Percentiles rank a stretch among this genome's conserved stretches.
Conservation (phyloP, 2,888 invertebrate species). For the Apoderus coryli region DNA sequence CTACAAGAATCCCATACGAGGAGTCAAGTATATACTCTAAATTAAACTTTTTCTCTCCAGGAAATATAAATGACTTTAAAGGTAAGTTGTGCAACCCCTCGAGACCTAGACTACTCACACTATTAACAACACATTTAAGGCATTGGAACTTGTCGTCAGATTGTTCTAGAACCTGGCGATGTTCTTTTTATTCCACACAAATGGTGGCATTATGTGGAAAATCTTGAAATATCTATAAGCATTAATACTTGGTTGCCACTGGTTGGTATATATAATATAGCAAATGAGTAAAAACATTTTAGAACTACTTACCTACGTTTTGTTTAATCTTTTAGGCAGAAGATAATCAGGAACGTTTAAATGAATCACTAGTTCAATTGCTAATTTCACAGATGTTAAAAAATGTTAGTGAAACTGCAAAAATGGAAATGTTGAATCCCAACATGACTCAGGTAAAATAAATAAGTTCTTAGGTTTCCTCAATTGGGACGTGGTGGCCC, state of each 20-base stretch:
- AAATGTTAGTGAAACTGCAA: conserved; percentile 36
- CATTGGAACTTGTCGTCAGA: conserved; percentile 29
- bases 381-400: conserved; percentile 46
- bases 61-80: conserved; percentile 32
- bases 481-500: too few relatives aligned
- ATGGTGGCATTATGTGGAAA: conserved; percentile 98
- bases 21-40: conserved; percentile 88
- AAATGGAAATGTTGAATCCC: conserved; percentile 46
- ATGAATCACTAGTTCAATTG: conserved; percentile 53
- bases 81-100: too few relatives aligned
- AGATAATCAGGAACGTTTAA: conserved; percentile 38
- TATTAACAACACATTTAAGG: conserved; percentile 22
- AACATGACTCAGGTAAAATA: conserved; percentile 46
- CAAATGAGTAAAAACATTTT: conserved; percentile 6
- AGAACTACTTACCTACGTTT: conserved; percentile 5
- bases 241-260: conserved; percentile 61
- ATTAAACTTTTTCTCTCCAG: conserved; percentile 63
- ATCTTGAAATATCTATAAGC: conserved; percentile 52
- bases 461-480: too few relatives aligned
- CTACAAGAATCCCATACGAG: conserved; percentile 86
- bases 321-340: conserved; percentile 27
- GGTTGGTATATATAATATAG: conserved; percentile 36
- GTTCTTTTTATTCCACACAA: conserved; percentile 76
- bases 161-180: conserved; percentile 69
- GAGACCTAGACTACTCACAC: too few relatives aligned